phyloP scores from a whole-genome alignment of 2,888 invertebrate genomes.

The Callyntrura sp. region DNA sequence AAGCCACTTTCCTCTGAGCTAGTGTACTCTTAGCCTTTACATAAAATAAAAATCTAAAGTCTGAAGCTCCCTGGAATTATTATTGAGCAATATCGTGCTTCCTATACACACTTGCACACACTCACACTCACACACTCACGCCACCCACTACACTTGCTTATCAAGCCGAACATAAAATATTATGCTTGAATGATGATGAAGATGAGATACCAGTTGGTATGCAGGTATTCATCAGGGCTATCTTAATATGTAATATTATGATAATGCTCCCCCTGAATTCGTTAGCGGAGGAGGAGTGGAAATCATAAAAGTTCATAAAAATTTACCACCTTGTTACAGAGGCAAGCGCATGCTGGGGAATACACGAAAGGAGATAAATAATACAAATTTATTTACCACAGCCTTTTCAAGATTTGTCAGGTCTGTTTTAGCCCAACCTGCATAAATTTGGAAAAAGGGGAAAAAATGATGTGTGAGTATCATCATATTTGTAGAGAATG shows the following conservation, averaged over 20 bases:
- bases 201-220: no score
- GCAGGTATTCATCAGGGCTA: no score
- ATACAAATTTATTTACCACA: background rate
- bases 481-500: background rate
- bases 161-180: background rate
- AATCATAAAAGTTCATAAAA: slow-evolving; percentile 11
- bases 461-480: slow-evolving; percentile 16
- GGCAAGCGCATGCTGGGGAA: background rate
- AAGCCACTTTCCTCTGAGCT: slow-evolving; percentile 18
- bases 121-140: background rate
- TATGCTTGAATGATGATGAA: no score
- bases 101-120: background rate
- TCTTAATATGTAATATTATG: no score
- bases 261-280: background rate
- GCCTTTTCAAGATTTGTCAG: slow-evolving; percentile 12
- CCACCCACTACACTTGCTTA: background rate
- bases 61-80: slow-evolving; percentile 17
- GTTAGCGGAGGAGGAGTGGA: background rate
- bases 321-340: slow-evolving; percentile 9
- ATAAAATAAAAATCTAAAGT: no score
- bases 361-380: background rate
- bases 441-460: background rate
- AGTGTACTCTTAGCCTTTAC: slow-evolving; percentile 8
- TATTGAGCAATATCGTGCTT: slow-evolving; percentile 10
- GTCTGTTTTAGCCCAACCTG: slow-evolving; percentile 1